A percentile compares a stretch with the other conserved stretches of the same genome.
Conservation (phyloP, 2,113 vertebrate species). For the Chrysemys picta region DNA sequence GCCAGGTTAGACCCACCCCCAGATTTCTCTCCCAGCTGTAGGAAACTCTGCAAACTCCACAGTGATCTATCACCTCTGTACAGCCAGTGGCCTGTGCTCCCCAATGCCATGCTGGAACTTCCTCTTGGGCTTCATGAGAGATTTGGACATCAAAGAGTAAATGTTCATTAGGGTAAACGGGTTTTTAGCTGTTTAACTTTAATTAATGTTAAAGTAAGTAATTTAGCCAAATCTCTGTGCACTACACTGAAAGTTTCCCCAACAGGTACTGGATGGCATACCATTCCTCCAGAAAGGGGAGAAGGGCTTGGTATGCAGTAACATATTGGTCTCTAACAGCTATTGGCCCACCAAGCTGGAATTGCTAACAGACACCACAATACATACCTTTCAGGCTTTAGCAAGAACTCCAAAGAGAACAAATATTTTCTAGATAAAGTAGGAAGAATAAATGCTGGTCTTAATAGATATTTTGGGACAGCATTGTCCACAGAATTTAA, state of each 20-base stretch:
- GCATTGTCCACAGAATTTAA: background rate
- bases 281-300: background rate
- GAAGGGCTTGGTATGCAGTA: background rate
- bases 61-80: too few relatives aligned
- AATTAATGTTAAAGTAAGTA: background rate
- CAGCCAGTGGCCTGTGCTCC: too few relatives aligned
- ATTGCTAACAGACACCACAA: background rate
- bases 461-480: background rate
- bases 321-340: background rate
- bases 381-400: background rate
- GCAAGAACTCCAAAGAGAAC: background rate
- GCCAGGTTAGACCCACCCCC: too few relatives aligned
- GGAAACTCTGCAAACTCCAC: too few relatives aligned
- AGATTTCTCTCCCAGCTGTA: too few relatives aligned
- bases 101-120: too few relatives aligned
- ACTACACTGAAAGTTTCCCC: background rate
- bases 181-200: background rate
- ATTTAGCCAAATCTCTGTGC: background rate
- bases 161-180: background rate
- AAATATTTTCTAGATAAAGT: background rate
- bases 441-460: background rate
- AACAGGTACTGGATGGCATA: background rate
- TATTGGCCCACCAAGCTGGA: background rate
- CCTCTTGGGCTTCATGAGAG: slow-evolving; percentile 2
- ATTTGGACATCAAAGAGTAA: background rate